phyloP scores from a whole-genome alignment of 2,797 vertebrate species.

The Siniperca scherzeri region DNA sequence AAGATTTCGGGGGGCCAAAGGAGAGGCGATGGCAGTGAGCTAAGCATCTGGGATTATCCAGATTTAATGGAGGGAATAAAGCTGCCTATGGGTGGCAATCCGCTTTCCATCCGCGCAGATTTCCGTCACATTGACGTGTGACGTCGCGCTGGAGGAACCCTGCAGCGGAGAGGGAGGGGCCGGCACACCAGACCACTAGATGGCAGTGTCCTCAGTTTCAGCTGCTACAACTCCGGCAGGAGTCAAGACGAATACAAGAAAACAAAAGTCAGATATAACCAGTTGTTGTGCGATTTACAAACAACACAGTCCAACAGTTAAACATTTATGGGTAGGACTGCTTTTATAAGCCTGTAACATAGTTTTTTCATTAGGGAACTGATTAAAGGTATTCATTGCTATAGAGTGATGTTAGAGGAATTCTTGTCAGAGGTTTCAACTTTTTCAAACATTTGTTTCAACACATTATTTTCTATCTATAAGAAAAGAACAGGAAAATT shows the following conservation, averaged over 20 bases:
- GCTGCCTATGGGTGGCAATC: conserved; percentile 71
- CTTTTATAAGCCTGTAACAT: background rate
- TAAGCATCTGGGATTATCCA: conserved; percentile 81
- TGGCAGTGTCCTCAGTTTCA: conserved; percentile 8
- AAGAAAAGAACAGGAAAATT: background rate
- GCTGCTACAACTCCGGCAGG: background rate
- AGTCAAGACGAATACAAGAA: background rate
- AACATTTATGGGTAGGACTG: conserved; percentile 8
- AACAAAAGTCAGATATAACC: background rate
- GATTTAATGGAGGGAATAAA: conserved; percentile 78
- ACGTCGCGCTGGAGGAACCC: conserved; percentile 42
- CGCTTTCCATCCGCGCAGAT: conserved; percentile 69
- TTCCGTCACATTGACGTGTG: conserved; percentile 69
- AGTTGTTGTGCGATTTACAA: background rate
- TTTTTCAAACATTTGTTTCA: conserved; percentile 2
- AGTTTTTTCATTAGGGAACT: background rate
- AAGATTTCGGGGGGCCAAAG: conserved; percentile 68
- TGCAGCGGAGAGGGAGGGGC: background rate
- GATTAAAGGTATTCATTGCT: conserved; percentile 13
- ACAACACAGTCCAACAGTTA: background rate
- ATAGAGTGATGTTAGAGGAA: background rate
- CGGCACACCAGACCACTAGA: background rate
- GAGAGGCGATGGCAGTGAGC: conserved; percentile 70
- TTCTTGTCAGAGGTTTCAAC: background rate
- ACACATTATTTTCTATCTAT: background rate